Conservation (phyloP, 2,888 invertebrate species). For the Scotopteryx bipunctaria region DNA sequence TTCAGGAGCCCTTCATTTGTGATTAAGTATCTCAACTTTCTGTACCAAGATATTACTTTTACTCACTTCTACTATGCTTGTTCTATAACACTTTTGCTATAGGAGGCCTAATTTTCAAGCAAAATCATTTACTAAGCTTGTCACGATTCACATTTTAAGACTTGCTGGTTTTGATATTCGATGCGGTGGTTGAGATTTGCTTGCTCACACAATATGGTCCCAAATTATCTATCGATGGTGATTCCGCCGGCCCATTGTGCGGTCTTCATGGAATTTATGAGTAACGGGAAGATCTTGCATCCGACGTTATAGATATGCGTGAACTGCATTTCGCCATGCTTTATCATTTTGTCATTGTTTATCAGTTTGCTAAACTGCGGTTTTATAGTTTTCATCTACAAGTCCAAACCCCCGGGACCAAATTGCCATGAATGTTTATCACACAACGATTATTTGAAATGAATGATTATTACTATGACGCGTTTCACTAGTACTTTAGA, state of each 20-base stretch:
- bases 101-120: too few species aligned
- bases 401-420: too few species aligned
- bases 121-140: too few species aligned
- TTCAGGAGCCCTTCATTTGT: slow-evolving; percentile 49
- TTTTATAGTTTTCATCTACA: too few species aligned
- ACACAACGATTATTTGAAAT: not conserved
- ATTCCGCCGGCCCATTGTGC: slow-evolving; percentile 61
- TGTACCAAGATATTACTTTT: not conserved
- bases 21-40: slow-evolving; percentile 34
- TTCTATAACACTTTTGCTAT: too few species aligned
- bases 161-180: not conserved
- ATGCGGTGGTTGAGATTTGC: slow-evolving; percentile 29
- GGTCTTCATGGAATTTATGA: slow-evolving; percentile 63
- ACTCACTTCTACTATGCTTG: not conserved
- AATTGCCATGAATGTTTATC: too few species aligned
- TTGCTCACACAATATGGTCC: slow-evolving; percentile 58
- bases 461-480: too few species aligned
- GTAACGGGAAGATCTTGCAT: slow-evolving; percentile 70
- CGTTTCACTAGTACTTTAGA: too few species aligned
- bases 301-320: slow-evolving; percentile 59
- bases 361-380: too few species aligned
- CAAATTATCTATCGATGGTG: slow-evolving; percentile 66
- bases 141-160: not conserved
- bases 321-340: slow-evolving; percentile 63
- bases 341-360: slow-evolving; percentile 14